Base-by-base conservation (phyloP, 37 sponge, comb jelly and placozoan genomes). In the Tethya wilhelma region DNA sequence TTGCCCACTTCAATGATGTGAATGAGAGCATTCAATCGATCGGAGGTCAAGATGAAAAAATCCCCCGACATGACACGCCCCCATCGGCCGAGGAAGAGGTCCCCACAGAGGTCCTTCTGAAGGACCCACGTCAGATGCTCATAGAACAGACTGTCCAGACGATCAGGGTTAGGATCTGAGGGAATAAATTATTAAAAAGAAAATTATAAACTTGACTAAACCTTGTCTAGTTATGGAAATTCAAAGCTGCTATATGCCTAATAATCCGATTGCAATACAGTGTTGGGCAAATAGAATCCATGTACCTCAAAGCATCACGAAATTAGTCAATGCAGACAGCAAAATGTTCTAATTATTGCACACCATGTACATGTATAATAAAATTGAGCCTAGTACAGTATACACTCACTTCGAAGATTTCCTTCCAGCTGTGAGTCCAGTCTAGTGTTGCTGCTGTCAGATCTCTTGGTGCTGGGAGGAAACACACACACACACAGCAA, bases 1-100 rank as follows among this genome's bases (percentile, higher is more conserved):
- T 97, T 97, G 46, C 98, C 98, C 41, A 82, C 70, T 82, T 97
- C 98, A 29, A 97, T 94, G 77, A 97, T 95, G 79, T 97, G 98
- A 0, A 97, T 89, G 26, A 97, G 84, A 32, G 95, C 95, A 65
- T 95, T 97, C 33, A 97, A 78, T 37, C 90, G 71, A 81, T 96
- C 97, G 3, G 87, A 82, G 25, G 93, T 93, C 40, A 97, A 82
- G 72, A 97, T 85, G 82, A 97, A 97, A 67, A 95, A 90, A 81
- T 97, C 98, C 6, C 98, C 98, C 11, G 89, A 67, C 38, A 82
- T 81, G 36, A 94, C 94, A 19, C 77, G 73, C 41, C 98, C 98
- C 98, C 98, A 97, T 28, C 98, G 66, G 0, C 98, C 98, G 80
- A 97, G 84, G 64, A 84, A 59, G 14, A 97, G 79, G 65, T 97